Evolutionary conservation across 2,113 vertebrate genomes (phyloP).

Genomic region (Dermatemys mawii): DNA sequence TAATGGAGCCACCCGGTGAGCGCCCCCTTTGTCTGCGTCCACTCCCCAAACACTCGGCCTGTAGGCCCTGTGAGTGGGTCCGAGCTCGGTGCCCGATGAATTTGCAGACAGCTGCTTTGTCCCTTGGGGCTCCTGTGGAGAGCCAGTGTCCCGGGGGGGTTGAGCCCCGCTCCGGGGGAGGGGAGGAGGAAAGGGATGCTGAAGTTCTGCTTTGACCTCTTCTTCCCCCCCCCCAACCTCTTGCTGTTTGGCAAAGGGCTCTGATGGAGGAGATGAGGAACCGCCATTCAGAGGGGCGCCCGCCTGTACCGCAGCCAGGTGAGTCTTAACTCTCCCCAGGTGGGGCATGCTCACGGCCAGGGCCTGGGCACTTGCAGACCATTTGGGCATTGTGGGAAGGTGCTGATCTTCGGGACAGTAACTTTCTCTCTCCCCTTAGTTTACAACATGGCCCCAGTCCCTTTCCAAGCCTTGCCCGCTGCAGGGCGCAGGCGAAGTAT

Average conservation of each 20-base stretch:
- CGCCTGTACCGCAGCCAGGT: slow-evolving; percentile 51
- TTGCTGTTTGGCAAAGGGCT: slow-evolving; percentile 60
- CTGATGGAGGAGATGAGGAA: slow-evolving; percentile 88
- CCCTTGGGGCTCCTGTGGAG: no score
- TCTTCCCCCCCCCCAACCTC: not conserved
- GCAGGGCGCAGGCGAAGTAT: slow-evolving; percentile 72
- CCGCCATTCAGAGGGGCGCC: slow-evolving; percentile 82
- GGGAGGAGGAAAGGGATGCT: not conserved
- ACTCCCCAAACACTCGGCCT: no score
- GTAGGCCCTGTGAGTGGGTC: not conserved
- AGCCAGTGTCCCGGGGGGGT: no score
- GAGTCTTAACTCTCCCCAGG: slow-evolving; percentile 18
- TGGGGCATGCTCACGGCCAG: not conserved
- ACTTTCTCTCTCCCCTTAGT: slow-evolving; percentile 22
- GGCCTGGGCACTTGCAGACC: not conserved
- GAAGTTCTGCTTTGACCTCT: not conserved
- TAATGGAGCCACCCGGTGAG: slow-evolving; percentile 82
- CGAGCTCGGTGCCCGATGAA: no score
- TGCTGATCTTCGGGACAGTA: not conserved
- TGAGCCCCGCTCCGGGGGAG: not conserved
- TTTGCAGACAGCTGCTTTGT: not conserved
- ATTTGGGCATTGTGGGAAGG: not conserved
- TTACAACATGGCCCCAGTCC: slow-evolving; percentile 1
- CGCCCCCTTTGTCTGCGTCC: no score
- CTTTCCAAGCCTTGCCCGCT: slow-evolving; percentile 73